Percentiles rank a stretch among this genome's conserved stretches.
These are phyloP conservation scores for Thalpophila matura DNA, from an alignment of 2,888 invertebrate species.

Conservation along the genomic window DNA sequence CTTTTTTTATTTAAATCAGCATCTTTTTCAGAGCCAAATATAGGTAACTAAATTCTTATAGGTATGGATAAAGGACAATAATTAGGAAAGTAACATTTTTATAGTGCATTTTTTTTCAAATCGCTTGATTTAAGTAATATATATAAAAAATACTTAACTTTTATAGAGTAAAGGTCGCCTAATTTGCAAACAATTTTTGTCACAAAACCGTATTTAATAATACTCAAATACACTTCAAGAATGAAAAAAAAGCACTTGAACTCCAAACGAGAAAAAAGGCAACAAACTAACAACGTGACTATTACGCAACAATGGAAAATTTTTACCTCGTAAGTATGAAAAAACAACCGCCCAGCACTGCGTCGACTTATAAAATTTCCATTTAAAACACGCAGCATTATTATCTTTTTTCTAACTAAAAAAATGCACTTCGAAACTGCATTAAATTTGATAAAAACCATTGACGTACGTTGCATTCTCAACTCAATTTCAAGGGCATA, in stretches of 20 bases:
- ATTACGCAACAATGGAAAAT: slow-evolving; percentile 82
- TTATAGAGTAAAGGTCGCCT: background rate
- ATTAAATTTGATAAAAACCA: slow-evolving; percentile 65
- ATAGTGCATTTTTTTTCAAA: background rate
- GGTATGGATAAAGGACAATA: no score
- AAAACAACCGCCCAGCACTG: slow-evolving; percentile 83
- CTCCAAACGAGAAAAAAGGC: slow-evolving; percentile 25
- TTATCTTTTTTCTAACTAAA: slow-evolving; percentile 89
- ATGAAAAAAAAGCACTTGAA: slow-evolving; percentile 15
- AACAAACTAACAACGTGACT: slow-evolving; percentile 37
- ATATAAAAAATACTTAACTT: background rate
- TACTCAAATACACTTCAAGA: background rate
- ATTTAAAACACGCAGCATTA: slow-evolving; percentile 87
- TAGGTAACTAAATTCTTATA: no score
- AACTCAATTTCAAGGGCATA: slow-evolving; percentile 64
- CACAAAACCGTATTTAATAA: background rate
- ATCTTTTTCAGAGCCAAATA: no score
- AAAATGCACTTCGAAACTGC: slow-evolving; percentile 76
- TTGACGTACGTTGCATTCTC: slow-evolving; percentile 42
- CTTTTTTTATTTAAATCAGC: no score
- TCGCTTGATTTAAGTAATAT: no score
- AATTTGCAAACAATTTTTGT: background rate
- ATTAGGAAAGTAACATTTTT: no score
- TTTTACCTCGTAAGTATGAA: slow-evolving; percentile 76
- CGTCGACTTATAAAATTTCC: slow-evolving; percentile 89